Conservation (phyloP, 1,140 invertebrate genomes). For the Kradibia gibbosae region DNA sequence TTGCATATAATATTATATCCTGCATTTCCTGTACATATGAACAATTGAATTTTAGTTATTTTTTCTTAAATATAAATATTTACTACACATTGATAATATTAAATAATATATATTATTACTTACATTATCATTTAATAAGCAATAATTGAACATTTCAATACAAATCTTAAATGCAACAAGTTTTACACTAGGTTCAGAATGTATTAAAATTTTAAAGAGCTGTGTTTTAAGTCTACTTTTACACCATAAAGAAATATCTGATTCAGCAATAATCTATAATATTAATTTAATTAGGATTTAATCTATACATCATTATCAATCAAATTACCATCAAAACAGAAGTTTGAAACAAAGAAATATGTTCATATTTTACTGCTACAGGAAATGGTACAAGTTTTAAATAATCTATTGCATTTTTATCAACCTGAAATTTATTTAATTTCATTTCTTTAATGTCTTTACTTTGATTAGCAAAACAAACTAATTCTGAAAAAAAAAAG, state of each 20-base stretch:
- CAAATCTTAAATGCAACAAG: constrained; percentile 57
- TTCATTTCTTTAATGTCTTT: constrained; percentile 49
- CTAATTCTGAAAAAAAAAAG: constrained; percentile 54
- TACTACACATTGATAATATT: not conserved
- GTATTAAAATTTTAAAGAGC: constrained; percentile 55
- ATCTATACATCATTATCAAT: constrained; percentile 29
- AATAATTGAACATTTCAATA: constrained; percentile 56
- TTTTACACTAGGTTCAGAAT: constrained; percentile 58
- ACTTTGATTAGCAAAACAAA: constrained; percentile 49
- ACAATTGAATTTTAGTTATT: not conserved
- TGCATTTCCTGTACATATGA: constrained; percentile 52
- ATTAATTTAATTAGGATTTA: constrained; percentile 36
- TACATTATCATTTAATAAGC: constrained; percentile 52
- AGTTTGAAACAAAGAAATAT: constrained; percentile 55
- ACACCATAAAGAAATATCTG: constrained; percentile 60
- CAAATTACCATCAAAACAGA: constrained; percentile 61
- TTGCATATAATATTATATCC: constrained; percentile 48
- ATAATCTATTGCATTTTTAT: constrained; percentile 57
- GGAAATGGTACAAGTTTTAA: constrained; percentile 61
- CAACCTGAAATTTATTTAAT: constrained; percentile 57
- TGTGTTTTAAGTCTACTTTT: constrained; percentile 54
- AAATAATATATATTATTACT: constrained; percentile 22
- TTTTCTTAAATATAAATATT: not conserved
- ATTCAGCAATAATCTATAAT: constrained; percentile 62
- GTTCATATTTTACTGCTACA: constrained; percentile 53